Conservation (phyloP, 2,888 invertebrate species). For the Watsonalla cultraria region DNA sequence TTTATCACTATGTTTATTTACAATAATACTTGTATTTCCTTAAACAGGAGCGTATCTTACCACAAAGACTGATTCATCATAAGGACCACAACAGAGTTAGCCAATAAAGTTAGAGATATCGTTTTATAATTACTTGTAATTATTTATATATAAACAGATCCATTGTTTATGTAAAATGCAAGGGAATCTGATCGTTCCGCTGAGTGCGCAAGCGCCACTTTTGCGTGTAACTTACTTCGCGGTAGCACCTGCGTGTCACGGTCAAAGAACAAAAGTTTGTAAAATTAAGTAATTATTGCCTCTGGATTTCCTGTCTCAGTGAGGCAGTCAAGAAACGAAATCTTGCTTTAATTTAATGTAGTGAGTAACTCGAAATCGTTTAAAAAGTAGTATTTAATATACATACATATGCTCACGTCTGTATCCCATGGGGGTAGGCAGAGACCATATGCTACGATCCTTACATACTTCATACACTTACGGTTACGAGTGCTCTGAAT, state of each 20-base stretch:
- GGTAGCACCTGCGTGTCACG: not conserved
- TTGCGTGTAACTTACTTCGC: not conserved
- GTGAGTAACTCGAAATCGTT: too few relatives aligned
- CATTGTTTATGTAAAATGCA: not conserved
- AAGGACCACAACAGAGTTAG: too few relatives aligned
- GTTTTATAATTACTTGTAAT: too few relatives aligned
- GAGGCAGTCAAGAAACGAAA: not conserved
- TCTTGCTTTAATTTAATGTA: too few relatives aligned
- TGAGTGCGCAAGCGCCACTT: slow-evolving; percentile 3
- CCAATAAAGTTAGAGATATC: too few relatives aligned
- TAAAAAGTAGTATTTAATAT: too few relatives aligned
- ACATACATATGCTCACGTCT: too few relatives aligned
- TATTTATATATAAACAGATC: not conserved
- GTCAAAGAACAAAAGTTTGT: not conserved
- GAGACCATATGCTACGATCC: too few relatives aligned
- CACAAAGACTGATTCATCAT: not conserved
- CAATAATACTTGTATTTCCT: not conserved
- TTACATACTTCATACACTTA: too few relatives aligned
- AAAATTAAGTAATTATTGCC: not conserved
- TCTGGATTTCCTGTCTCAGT: not conserved
- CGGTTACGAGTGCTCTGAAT: too few relatives aligned
- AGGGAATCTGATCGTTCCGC: slow-evolving; percentile 13
- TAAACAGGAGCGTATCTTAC: not conserved
- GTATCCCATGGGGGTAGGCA: too few relatives aligned
- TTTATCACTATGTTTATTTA: not conserved